Base-by-base conservation (phyloP, 2,113 vertebrate genomes). In the Scomber japonicus region DNA sequence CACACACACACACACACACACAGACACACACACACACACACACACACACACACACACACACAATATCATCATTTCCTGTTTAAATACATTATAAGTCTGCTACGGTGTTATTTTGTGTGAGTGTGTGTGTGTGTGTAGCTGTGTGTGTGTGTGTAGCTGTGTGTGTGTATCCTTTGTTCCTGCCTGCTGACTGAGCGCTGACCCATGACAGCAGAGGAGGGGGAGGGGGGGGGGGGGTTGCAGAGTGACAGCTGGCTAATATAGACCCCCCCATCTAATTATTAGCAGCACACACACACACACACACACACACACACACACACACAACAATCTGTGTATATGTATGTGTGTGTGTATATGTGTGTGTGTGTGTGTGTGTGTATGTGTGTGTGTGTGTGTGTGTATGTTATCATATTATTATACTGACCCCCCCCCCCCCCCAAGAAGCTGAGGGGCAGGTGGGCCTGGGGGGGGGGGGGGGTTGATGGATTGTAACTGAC, bases 191-290 rank as follows among this genome's bases (percentile, higher is more conserved):
- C 83, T 82, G 83, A 80, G 72, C 81, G 3, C 71, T 88, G 91
- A 90, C 90, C 90, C 75, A 59, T 88, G 88, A 84, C 83, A 79
- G 82, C 75, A 70, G 1, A n/a, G n/a, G 31, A 0, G n/a, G 14
- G 56, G 56, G 14, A 1, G 56, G 24, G 11, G 24, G 24, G 73
- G 50, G 66, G 66, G 75, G 73, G 65, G 79, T 67, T 14, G 4
- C 49, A 56, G 55, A 78, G 84, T 85, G 89, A 88, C 92, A 93
- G 92, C 89, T 93, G 92, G 89, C 80, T 84, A 75, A 89, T 87
- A 65, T 48, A 84, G 81, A 85, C 88, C 87, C 83, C 88, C 57
- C 75, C 83, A 79, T 78, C 31, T 40, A 64, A 88, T 94, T 78
- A 94, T 94, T 90, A 91, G 78, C 61, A 69, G 71, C 21, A 44